Evolutionary conservation across 2,797 vertebrate species (phyloP).

Genomic region (Silurus aristotelis): DNA sequence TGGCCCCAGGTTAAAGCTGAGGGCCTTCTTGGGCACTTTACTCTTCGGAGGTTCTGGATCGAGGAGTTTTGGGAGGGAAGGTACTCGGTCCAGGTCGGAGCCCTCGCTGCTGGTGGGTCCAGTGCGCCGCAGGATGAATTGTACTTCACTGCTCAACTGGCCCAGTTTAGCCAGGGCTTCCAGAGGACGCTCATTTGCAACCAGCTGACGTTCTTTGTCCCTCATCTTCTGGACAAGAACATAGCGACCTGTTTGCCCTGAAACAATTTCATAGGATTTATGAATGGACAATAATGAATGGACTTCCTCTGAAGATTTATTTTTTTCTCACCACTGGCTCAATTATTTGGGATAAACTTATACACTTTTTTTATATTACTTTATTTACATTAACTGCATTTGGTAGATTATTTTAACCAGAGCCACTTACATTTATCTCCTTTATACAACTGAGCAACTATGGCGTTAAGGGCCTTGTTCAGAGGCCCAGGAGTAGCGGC

Average conservation of each 20-base stretch:
- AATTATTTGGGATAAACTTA: too few species aligned
- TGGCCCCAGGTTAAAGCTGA: conserved; percentile 77
- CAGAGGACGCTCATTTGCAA: conserved; percentile 83
- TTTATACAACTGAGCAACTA: too few species aligned
- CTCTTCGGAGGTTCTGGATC: conserved; percentile 64
- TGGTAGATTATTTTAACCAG: too few species aligned
- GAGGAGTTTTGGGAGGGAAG: conserved; percentile 59
- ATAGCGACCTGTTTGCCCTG: conserved; percentile 94
- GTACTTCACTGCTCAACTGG: conserved; percentile 83
- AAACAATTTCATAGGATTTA: conserved; percentile 4
- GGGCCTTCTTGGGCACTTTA: conserved; percentile 74
- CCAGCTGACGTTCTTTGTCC: conserved; percentile 83
- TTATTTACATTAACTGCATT: too few species aligned
- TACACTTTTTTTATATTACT: too few species aligned
- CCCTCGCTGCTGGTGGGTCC: conserved; percentile 78
- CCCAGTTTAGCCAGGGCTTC: conserved; percentile 84
- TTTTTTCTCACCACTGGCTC: too few species aligned
- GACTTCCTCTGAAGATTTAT: too few species aligned
- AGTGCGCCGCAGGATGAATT: conserved; percentile 85
- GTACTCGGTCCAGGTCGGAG: conserved; percentile 64
- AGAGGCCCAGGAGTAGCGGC: too few species aligned
- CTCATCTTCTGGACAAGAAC: conserved; percentile 84
- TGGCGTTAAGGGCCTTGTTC: too few species aligned
- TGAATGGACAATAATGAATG: too few species aligned
- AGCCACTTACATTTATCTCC: too few species aligned